Base-by-base conservation (phyloP, 2,888 invertebrate genomes). In the Aporophyla nigra region DNA sequence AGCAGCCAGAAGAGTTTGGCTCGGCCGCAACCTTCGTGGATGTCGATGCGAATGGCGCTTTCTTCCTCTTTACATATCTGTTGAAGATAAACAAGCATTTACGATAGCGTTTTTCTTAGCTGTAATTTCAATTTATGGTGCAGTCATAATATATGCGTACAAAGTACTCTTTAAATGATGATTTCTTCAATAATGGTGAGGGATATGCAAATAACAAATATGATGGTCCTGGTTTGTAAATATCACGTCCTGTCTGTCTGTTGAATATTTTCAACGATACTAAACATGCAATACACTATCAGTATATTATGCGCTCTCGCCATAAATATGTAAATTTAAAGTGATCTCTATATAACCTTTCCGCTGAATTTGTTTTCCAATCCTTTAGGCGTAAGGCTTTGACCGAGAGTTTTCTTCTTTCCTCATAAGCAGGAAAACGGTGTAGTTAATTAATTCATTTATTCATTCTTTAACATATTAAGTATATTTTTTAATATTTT, bases 1-100 rank as follows among this genome's bases (percentile, higher is more conserved):
- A 99, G 96, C 10, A 99, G 97, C 99, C 99, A 99, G 94, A 99
- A 99, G 9, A 99, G 96, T 94, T 99, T 99, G 1, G 99, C 99
- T 56, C 99, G 97, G 0, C 99, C 99, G 93, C 99, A 99, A 0
- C 98, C 98, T 94, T 99, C 99, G 94, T 99, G 99, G n/a, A 99
- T 97, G 94, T 99, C 99, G 9, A 99, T 99, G 82, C 99, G 98
- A 80, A 99, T 99, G 0, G 99, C 99, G 93, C 99, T 99, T 91
- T 99, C 99, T 91, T 99, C 99, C 92, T 99, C 99, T 93, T 99
- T 99, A 95, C 99, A 99, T 33, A 99, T 98, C 98, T 98, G 90
- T 40, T n/a, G 12, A 66, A 62, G n/a, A 27, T 33, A 12, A 21
- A 43, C 12, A 61, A 33, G 14, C n/a, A n/a, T n/a, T n/a, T n/a